These are phyloP conservation scores for Pseudopleuronectes americanus DNA, from an alignment of 2,797 vertebrate species.

Conservation along the genomic window DNA sequence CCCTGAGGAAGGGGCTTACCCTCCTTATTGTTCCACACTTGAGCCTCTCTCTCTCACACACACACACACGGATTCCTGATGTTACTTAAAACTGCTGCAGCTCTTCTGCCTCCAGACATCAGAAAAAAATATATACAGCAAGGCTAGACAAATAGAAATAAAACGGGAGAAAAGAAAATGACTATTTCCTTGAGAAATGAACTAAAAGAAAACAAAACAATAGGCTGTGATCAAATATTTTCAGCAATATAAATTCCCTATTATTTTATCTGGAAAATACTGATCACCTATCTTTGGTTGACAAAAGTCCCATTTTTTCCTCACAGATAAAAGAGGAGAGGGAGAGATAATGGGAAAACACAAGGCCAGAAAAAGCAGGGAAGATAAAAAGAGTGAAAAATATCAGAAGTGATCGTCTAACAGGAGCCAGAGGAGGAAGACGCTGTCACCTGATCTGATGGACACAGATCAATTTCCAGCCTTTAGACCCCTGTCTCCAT, in stretches of 20 bases:
- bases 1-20: slow-evolving; percentile 45
- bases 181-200: neutral
- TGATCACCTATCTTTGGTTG: neutral
- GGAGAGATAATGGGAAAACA: slow-evolving; percentile 36
- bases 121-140: neutral
- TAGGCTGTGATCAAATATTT: neutral
- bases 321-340: slow-evolving; percentile 40
- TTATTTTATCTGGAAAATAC: neutral
- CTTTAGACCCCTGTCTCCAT: slow-evolving; percentile 59
- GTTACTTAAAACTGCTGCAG: slow-evolving; percentile 23
- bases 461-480: slow-evolving; percentile 66
- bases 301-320: slow-evolving; percentile 1
- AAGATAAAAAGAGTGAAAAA: slow-evolving; percentile 42
- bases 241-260: neutral
- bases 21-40: slow-evolving; percentile 55
- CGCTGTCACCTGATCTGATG: slow-evolving; percentile 64
- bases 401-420: slow-evolving; percentile 56
- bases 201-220: neutral
- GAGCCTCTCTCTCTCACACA: slow-evolving; percentile 30
- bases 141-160: neutral
- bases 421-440: slow-evolving; percentile 54
- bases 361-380: slow-evolving; percentile 8
- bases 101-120: slow-evolving; percentile 5
- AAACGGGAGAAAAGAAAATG: neutral
- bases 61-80: slow-evolving; percentile 17